Evolutionary conservation across 2,888 invertebrate genomes (phyloP), one percentile per base, ranked within the genome.

Genomic region (Drosophila paucipuncta): DNA sequence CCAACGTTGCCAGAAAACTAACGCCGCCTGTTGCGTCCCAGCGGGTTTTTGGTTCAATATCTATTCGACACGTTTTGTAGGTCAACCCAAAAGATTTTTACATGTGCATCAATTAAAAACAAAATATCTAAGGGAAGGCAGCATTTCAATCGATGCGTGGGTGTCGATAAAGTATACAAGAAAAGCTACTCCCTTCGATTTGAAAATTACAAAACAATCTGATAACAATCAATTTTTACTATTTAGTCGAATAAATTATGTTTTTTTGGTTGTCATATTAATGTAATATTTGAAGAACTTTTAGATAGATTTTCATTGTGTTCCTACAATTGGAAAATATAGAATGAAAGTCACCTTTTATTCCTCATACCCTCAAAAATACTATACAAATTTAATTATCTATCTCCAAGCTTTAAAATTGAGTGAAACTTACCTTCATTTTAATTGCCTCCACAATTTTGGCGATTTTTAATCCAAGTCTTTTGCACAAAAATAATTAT

Each of bases 371-470:
- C 10, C 22, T 43, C 22, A 5, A 11, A 41, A 41, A 22, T 5
- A 22, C 22, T 5, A 43, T 43, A 22, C 43, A 4, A 2, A 22
- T 22, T 22, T 4, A 43, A 22, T 43, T 1, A 11, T 22, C 1
- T 5, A 10, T 18, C 25, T 25, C 1, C 7, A 16, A 53, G 18
- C 3, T 5, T 55, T 28, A 18, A 18, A 10, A 1, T 25, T 22
- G 0, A 0, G 1, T 11, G 13, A 2, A 39, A 61, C 90, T 82
- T 78, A 92, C 92, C 92, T 92, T 92, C 92, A 92, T 92, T 92
- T 92, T 92, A 90, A 92, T 90, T 92, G 92, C 92, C 92, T 92
- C 92, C 92, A 92, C 92, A 92, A 92, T 92, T 92, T 92, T 92
- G 92, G 91, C 92, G 91, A 90, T 92, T 91, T 91, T 90, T 88